phyloP scores from a whole-genome alignment of 2,797 vertebrate species.

The Peromyscus attwateri region DNA sequence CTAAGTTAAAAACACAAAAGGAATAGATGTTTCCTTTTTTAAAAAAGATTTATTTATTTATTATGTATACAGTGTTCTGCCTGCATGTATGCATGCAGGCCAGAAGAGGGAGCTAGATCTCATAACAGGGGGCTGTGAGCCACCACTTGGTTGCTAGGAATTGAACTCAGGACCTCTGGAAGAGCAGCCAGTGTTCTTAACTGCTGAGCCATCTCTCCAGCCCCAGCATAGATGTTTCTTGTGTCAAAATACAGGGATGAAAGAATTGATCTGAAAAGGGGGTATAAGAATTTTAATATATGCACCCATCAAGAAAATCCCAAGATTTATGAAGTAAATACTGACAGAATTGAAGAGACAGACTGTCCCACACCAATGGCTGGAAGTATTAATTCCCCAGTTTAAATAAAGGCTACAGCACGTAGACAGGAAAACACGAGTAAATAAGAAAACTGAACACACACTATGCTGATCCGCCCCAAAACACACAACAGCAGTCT shows the following conservation, averaged over 20 bases:
- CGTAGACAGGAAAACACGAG: background rate
- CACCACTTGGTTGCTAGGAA: no score
- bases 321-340: background rate
- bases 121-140: no score
- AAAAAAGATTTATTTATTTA: no score
- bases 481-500: background rate
- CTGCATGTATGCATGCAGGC: no score
- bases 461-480: background rate
- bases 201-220: no score
- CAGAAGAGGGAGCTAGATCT: no score
- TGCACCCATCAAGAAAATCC: background rate
- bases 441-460: background rate
- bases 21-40: no score
- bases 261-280: background rate
- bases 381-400: background rate
- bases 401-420: background rate
- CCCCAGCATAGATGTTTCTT: background rate
- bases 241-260: background rate
- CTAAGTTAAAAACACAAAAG: background rate
- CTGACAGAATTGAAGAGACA: background rate
- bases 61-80: no score
- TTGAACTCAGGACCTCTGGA: no score
- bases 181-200: no score
- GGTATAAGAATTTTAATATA: background rate
- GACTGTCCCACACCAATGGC: background rate